A percentile compares a stretch with the other conserved stretches of the same genome.
Conservation (phyloP, 2,797 vertebrate species). For the Microcaecilia unicolor region DNA sequence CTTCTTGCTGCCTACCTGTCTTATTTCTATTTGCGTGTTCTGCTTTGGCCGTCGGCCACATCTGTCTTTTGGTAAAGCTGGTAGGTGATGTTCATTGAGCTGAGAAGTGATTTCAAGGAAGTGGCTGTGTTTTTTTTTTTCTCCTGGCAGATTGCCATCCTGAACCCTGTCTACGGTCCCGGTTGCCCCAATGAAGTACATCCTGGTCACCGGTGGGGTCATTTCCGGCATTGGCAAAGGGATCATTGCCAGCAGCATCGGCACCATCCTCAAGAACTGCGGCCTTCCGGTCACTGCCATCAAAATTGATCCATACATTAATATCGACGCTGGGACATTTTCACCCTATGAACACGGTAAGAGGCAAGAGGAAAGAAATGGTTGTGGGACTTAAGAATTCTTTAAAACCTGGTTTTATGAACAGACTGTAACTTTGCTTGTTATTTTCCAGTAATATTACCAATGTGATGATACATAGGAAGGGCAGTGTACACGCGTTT, state of each 20-base stretch:
- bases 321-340: constrained; percentile 65
- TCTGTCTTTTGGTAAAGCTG: too few species aligned
- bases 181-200: constrained; percentile 60
- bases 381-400: too few species aligned
- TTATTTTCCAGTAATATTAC: background rate
- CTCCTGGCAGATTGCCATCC: constrained; percentile 26
- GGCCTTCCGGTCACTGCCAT: constrained; percentile 63
- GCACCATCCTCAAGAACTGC: constrained; percentile 62
- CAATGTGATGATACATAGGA: too few species aligned
- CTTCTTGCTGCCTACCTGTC: too few species aligned
- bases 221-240: constrained; percentile 66
- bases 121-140: constrained; percentile 4
- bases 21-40: too few species aligned
- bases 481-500: too few species aligned
- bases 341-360: constrained; percentile 66
- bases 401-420: too few species aligned
- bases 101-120: too few species aligned
- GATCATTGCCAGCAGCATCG: constrained; percentile 66
- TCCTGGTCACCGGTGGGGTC: constrained; percentile 63
- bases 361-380: too few species aligned
- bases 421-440: background rate
- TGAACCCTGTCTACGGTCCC: background rate
- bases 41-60: too few species aligned
- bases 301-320: constrained; percentile 70
- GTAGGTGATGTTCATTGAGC: too few species aligned